Base-by-base conservation (phyloP, 1,140 invertebrate genomes). In the Drosophila pachea region DNA sequence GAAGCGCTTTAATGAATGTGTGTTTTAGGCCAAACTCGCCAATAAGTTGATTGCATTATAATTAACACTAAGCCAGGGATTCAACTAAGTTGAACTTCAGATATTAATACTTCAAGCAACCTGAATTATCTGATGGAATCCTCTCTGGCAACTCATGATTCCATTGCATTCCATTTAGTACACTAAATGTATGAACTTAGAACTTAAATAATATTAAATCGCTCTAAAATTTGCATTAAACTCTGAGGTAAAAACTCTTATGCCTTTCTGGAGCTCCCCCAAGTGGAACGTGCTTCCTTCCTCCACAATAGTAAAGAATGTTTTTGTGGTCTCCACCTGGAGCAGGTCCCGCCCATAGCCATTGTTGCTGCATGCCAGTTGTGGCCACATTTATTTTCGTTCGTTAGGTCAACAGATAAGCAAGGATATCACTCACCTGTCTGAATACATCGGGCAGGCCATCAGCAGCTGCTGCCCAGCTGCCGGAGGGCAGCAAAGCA, bases 331-430 rank as follows among this genome's bases (percentile, higher is more conserved):
- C n/a, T n/a, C 49, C 43, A 49, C 45, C n/a, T n/a, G n/a, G n/a
- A n/a, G n/a, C n/a, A n/a, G n/a, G n/a, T n/a, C n/a, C n/a, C n/a
- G 38, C 33, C 58, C 22, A 7, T 38, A 16, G 31, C n/a, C 40
- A 14, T 50, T 50, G 48, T 38, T 12, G 48, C 35, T 55, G 60
- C 12, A 53, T 43, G 50, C 38, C 60, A 61, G 47, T 33, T 61
- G 36, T 61, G 47, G 59, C 22, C 47, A 61, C 36, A 61, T 61
- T 61, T 61, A 50, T 61, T 50, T 62, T 33, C 36, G 12, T 43
- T 52, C 35, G n/a, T 49, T 36, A 43, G 36, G 49, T 40, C 49
- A 62, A 62, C 43, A 62, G 45, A 56, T 58, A 14, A 43, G 12
- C 40, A 0, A 1, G 5, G 40, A 7, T 9, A 6, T n/a, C 63